Conservation (phyloP, 2,113 vertebrate species). For the Coreoperca whiteheadi region DNA sequence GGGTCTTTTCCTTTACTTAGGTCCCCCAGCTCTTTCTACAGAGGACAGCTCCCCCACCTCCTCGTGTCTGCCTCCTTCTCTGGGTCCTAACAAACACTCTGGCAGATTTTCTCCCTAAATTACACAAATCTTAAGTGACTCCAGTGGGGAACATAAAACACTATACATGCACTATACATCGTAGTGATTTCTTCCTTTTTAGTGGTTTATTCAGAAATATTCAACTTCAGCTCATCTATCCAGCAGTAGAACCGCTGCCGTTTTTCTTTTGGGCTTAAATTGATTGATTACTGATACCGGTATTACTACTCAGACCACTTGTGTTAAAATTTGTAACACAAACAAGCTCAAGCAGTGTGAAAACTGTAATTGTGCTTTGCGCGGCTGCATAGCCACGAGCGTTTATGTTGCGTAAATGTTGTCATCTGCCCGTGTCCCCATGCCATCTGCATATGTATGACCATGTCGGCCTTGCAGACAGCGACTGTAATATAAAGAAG, state of each 20-base stretch:
- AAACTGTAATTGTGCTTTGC: not conserved
- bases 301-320: no score
- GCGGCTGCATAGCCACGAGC: no score
- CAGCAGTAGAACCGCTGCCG: not conserved
- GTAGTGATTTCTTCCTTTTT: not conserved
- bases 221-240: not conserved
- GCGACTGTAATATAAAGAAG: no score
- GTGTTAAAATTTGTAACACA: no score
- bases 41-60: conserved; percentile 12
- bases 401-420: no score
- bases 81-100: not conserved
- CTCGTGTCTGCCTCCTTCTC: not conserved
- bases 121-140: not conserved
- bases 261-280: not conserved
- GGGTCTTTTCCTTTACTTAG: conserved; percentile 16
- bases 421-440: no score
- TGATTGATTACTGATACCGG: not conserved
- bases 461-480: no score
- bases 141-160: not conserved
- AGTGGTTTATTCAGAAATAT: not conserved
- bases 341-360: no score
- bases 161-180: no score
- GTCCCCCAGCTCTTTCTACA: conserved; percentile 4
- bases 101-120: not conserved
- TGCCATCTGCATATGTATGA: no score